Evolutionary conservation across 2,888 invertebrate genomes (phyloP), one percentile per base, ranked within the genome.

Genomic region (Horisme vitalbata): DNA sequence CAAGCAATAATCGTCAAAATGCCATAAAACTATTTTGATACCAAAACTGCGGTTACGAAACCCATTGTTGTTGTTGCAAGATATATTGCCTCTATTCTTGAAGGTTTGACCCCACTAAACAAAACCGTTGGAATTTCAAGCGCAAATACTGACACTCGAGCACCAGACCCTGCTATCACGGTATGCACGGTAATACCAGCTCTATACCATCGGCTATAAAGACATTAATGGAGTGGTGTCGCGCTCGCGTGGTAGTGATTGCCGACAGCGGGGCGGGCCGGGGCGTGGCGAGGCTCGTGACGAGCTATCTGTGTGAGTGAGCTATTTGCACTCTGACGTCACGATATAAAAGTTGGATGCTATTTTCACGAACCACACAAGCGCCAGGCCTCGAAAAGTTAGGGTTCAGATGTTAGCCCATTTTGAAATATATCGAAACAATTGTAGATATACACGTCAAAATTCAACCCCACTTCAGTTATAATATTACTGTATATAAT

Each of bases 221-320:
- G 45, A 26, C 9, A 7, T 13, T 10, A 41, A 8, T 45, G 7
- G 52, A 12, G 41, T 18, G 23, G 11, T 1, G 39, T 37, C n/a
- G 20, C 7, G 28, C 18, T 9, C 18, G 36, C 31, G 35, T 45
- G 55, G 63, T 56, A 53, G 63, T 58, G 57, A 48, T 60, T 58
- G 75, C 60, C 63, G 75, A 68, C 68, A 63, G 70, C 71, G 71
- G 71, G 85, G 83, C 84, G 82, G 78, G 75, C 65, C 75, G 75
- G 82, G 84, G 86, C 84, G 83, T 76, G 81, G 79, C 80, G 59
- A 55, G 60, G 36, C 43, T 39, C 41, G 62, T 75, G 78, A 75
- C 73, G 75, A 74, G 12, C 77, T 12, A 28, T 15, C 5, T 34
- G 39, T 39, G 46, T 36, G 36, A 26, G 45, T 35, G 33, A 37